A percentile compares a stretch with the other conserved stretches of the same genome.
Evolutionary conservation across 2,797 vertebrate genomes (phyloP).

Genomic region (Cephalopachus bancanus): DNA sequence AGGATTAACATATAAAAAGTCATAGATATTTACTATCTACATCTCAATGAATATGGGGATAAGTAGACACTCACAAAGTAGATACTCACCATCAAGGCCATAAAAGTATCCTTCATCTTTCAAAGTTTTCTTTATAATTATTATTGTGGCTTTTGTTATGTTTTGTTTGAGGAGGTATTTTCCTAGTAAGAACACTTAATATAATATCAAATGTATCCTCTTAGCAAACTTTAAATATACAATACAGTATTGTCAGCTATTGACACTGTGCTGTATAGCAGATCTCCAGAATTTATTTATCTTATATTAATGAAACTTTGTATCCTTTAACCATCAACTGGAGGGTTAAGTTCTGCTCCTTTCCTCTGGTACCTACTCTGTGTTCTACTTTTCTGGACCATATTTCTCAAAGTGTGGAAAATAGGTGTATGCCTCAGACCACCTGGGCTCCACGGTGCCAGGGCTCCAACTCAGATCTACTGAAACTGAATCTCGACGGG

Average conservation of each 20-base stretch:
- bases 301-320: background rate
- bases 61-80: background rate
- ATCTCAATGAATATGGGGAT: background rate
- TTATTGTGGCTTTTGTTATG: background rate
- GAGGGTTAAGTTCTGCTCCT: background rate
- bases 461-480: background rate
- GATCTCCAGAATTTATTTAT: background rate
- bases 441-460: background rate
- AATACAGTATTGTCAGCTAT: background rate
- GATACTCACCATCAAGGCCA: background rate
- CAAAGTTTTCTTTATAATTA: background rate
- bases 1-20: background rate
- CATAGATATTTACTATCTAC: background rate
- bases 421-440: background rate
- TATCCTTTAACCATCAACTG: background rate
- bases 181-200: background rate
- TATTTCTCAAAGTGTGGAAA: conserved; percentile 24
- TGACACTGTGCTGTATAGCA: background rate
- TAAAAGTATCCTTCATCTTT: background rate
- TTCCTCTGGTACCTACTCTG: background rate
- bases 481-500: background rate
- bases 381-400: background rate
- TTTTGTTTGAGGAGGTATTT: background rate
- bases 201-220: background rate
- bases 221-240: background rate